Conservation (phyloP, 2,797 vertebrate species). For the Dromococcyx pavoninus region DNA sequence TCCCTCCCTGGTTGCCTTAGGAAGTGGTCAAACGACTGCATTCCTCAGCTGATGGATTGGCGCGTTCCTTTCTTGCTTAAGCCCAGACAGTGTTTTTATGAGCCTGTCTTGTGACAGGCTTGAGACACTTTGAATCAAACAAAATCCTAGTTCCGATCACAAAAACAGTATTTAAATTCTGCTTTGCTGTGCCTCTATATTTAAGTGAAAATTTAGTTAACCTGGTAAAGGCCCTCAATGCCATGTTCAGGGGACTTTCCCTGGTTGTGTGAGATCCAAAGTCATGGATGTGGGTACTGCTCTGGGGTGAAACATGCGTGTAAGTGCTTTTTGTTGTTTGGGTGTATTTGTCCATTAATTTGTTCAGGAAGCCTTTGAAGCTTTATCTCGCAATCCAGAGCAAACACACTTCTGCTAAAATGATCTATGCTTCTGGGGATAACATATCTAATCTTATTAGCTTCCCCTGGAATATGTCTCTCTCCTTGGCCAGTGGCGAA, state of each 20-base stretch:
- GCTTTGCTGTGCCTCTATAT: constrained; percentile 6
- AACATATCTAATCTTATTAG: constrained; percentile 53
- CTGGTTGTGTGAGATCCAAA: not conserved
- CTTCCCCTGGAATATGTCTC: constrained; percentile 4
- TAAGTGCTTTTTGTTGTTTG: constrained; percentile 30
- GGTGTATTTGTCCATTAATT: constrained; percentile 56
- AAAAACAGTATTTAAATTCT: constrained; percentile 51
- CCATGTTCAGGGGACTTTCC: not conserved
- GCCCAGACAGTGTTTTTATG: constrained; percentile 74
- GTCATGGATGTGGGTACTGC: not conserved
- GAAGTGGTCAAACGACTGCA: constrained; percentile 77
- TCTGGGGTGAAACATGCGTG: not conserved
- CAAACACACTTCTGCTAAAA: constrained; percentile 50
- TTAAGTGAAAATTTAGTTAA: constrained; percentile 36
- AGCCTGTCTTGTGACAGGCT: constrained; percentile 73
- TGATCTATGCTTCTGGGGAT: constrained; percentile 36
- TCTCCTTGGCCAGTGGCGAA: constrained; percentile 24
- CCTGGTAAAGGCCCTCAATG: not conserved
- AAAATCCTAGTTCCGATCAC: constrained; percentile 62
- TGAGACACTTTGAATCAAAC: constrained; percentile 72
- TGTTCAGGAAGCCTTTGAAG: constrained; percentile 64
- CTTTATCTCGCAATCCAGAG: constrained; percentile 61
- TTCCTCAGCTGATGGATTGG: constrained; percentile 78
- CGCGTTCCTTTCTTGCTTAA: constrained; percentile 67
- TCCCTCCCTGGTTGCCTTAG: constrained; percentile 73